Evolutionary conservation across 2,888 invertebrate species (phyloP), one percentile per base, ranked within the genome.

Genomic region (Drosophila testacea): DNA sequence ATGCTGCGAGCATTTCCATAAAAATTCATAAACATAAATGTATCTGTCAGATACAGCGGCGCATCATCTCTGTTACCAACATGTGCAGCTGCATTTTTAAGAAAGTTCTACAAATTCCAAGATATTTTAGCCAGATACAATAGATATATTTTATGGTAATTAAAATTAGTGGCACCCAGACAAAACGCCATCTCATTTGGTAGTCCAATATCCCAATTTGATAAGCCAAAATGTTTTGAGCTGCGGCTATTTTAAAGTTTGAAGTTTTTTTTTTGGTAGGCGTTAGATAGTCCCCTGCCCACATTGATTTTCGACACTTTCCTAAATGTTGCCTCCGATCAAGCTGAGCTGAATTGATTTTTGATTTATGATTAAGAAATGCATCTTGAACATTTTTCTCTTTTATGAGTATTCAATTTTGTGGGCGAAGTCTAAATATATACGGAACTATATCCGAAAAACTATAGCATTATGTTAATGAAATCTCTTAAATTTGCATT

Each of bases 1-100:
- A 60, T 46, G 30, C 55, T 36, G 56, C 55, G 41, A 38, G 61
- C 81, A 83, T 76, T 81, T 69, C 69, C 77, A 83, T 72, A 72
- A 72, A 69, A 82, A 73, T 84, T 78, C 80, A 83, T 83, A 83
- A 87, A 78, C 80, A 83, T 83, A 83, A 87, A 82, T 84, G 76
- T 77, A 86, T 81, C 77, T 81, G 73, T 61, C 72, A 71, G 62
- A 68, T 68, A 42, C 56, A 50, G 34, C 38, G 56, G 4, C 27
- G 13, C 48, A 60, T 63, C 73, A 73, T 65, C 81, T 73, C 65
- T 48, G 10, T 16, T 6, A 36, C 44, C 30, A 50, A 48, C 65
- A 56, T 69, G 69, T 72, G 61, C 69, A 69, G 74, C 79, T 81
- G 69, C 73, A 77, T 65, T 46, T 72, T 81, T 77, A 70, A 54